Evolutionary conservation across 2,888 invertebrate species (phyloP).

Genomic region (Lasioglossum lativentre): DNA sequence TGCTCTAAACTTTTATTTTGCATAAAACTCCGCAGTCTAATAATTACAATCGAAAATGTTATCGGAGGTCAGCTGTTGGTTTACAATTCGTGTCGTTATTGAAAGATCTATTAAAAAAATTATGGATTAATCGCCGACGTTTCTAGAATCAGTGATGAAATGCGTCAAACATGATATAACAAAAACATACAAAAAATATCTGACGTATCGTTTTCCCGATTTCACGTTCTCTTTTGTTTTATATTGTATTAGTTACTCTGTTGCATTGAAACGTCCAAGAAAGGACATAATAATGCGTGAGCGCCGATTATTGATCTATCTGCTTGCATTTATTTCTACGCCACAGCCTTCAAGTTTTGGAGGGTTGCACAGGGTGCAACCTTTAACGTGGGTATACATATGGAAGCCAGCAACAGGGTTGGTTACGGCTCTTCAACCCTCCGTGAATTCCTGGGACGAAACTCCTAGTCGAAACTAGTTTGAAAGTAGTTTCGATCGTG

Average conservation of each 20-base stretch:
- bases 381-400: constrained; percentile 22
- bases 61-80: too few relatives aligned
- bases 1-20: background rate
- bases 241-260: background rate
- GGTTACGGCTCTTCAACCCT: constrained; percentile 25
- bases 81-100: too few relatives aligned
- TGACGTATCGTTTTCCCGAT: background rate
- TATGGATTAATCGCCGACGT: too few relatives aligned
- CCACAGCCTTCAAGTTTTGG: constrained; percentile 29
- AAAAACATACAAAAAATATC: background rate
- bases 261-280: background rate
- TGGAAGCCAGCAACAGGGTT: constrained; percentile 45
- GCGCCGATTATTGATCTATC: constrained; percentile 51
- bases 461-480: constrained; percentile 42
- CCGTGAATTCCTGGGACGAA: constrained; percentile 17
- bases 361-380: constrained; percentile 51
- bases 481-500: constrained; percentile 18
- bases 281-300: constrained; percentile 23
- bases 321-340: constrained; percentile 34
- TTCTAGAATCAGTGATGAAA: too few relatives aligned
- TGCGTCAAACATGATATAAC: too few relatives aligned
- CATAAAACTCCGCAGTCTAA: background rate
- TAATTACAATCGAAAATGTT: too few relatives aligned
- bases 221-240: background rate
- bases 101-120: too few relatives aligned